Evolutionary conservation across 2,797 vertebrate species (phyloP).

Genomic region (Enteromius paludinosus): DNA sequence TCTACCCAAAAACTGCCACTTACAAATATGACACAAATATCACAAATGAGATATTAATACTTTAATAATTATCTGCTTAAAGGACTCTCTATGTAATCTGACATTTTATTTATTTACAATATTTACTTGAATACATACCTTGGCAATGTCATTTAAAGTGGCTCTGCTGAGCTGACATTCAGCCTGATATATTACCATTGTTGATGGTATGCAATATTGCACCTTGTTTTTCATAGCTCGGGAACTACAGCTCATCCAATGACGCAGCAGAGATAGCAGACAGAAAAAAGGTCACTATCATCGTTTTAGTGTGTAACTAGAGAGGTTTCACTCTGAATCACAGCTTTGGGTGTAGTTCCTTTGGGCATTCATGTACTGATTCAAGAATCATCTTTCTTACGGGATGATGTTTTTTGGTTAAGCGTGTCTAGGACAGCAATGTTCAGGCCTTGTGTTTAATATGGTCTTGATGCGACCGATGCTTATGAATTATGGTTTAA

Average conservation of each 20-base stretch:
- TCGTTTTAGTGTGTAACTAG: background rate
- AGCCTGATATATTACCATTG: no score
- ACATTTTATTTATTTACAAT: background rate
- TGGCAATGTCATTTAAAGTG: background rate
- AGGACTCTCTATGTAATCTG: no score
- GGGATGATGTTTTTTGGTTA: slow-evolving; percentile 17
- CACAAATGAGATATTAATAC: no score
- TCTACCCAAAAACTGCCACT: no score
- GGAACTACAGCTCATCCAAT: background rate
- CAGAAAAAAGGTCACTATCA: slow-evolving; percentile 16
- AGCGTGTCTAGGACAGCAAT: slow-evolving; percentile 15
- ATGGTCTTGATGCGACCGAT: slow-evolving; percentile 8
- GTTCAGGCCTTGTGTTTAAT: slow-evolving; percentile 3
- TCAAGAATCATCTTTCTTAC: slow-evolving; percentile 22
- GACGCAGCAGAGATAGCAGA: background rate
- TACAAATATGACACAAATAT: no score
- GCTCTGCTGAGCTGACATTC: background rate
- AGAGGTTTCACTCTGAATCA: slow-evolving; percentile 33
- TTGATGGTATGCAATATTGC: background rate
- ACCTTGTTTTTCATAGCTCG: background rate
- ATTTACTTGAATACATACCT: background rate
- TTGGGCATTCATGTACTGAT: slow-evolving; percentile 16
- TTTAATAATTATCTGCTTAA: no score
- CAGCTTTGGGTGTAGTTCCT: slow-evolving; percentile 17
- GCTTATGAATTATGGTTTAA: slow-evolving; percentile 6